Evolutionary conservation across 2,888 invertebrate species (phyloP).

Genomic region (Lacanobia oleracea): DNA sequence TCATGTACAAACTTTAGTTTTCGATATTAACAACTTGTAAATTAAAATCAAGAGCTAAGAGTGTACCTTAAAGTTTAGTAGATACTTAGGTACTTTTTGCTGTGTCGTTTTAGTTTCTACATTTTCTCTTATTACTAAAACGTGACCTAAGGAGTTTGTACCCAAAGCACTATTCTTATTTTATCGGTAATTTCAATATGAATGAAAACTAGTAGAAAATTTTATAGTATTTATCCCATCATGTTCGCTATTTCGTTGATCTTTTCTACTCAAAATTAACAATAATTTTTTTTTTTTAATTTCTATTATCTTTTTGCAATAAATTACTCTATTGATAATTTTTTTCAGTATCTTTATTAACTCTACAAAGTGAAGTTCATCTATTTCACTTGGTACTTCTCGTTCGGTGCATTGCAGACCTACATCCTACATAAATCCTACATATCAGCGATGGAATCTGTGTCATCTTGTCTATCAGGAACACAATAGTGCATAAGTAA

Average conservation of each 20-base stretch:
- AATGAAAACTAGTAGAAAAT: too few species aligned
- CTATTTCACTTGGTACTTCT: background rate
- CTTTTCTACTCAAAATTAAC: too few species aligned
- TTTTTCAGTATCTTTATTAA: too few species aligned
- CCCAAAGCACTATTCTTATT: too few species aligned
- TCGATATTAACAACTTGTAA: conserved; percentile 23
- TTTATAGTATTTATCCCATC: too few species aligned
- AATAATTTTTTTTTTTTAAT: too few species aligned
- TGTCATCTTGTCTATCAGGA: conserved; percentile 10
- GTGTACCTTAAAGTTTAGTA: conserved; percentile 10
- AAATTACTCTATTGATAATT: too few species aligned
- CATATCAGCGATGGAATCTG: conserved; percentile 1
- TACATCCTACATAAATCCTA: background rate
- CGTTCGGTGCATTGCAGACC: background rate
- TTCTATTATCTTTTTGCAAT: too few species aligned
- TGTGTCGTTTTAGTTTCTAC: background rate
- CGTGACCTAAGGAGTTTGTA: background rate
- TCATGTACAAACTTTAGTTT: conserved; percentile 26
- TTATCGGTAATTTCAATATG: too few species aligned
- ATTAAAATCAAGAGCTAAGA: conserved; percentile 19
- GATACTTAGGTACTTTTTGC: background rate
- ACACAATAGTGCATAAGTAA: conserved; percentile 49
- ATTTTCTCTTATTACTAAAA: background rate
- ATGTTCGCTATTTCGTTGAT: too few species aligned
- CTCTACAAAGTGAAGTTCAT: too few species aligned